Evolutionary conservation across 2,113 vertebrate species (phyloP), one percentile per base, ranked within the genome.

Genomic region (Leucosticte australis): DNA sequence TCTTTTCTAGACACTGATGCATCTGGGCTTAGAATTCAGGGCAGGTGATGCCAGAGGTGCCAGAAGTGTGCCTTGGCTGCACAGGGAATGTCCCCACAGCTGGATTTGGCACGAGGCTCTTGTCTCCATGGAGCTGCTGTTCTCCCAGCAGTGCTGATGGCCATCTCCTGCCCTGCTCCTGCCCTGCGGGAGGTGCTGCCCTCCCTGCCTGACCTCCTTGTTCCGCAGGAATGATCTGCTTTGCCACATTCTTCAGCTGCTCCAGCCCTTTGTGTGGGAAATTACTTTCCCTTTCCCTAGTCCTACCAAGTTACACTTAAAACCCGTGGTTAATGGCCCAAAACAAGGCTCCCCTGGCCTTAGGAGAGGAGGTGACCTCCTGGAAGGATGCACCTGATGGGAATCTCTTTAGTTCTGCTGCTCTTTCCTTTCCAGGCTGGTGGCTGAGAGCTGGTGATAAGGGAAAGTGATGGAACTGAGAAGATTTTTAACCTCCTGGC

Each of bases 171-270:
- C 87, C 27, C 42, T 64, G 1, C 76, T 77, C 65, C 67, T 57
- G 89, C 91, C 87, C 79, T 77, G 57, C 39, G 10, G 67, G 35
- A 77, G 83, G 50, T 83, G 89, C 84, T 90, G 68, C 90, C 96
- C 92, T 91, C 80, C 41, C 84, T 68, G 31, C 65, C 62, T 79
- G 67, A 71, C 91, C 80, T 95, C 87, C 81, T 42, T 52, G n/a
- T 59, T 94, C 81, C 41, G 68, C 93, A 60, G 37, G 85, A 84
- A 44, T 27, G 46, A 90, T 92, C 93, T 83, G 59, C 83, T 89
- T 83, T 69, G 80, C 75, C 83, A 47, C 65, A 76, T 95, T 97
- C 95, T 87, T 95, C 35, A 44, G 60, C 67, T 59, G 41, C 81
- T 90, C 74, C 9, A 14, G 65, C 46, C 47, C 33, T 87, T 88